These are phyloP conservation scores for Rhopalosiphum padi DNA, from an alignment of 1,140 invertebrate species.

Conservation along the genomic window DNA sequence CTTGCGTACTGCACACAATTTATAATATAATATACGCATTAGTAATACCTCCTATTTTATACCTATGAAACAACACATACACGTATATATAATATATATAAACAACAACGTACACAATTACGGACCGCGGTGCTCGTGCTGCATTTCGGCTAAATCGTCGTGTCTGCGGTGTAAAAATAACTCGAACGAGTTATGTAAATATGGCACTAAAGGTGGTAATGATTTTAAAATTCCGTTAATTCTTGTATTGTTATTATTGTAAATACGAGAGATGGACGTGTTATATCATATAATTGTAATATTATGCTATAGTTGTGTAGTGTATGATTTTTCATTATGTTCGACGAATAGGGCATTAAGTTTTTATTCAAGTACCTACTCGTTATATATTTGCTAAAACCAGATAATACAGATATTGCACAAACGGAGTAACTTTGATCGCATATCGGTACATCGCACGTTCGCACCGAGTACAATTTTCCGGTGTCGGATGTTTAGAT, in stretches of 20 bases:
- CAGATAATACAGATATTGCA: neutral
- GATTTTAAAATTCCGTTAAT: neutral
- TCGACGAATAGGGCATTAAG: neutral
- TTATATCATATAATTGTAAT: neutral
- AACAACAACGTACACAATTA: neutral
- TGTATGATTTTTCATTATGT: neutral
- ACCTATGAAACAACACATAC: neutral
- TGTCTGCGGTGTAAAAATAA: neutral
- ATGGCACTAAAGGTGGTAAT: neutral
- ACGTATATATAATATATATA: neutral
- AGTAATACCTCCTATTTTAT: neutral
- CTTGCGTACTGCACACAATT: neutral
- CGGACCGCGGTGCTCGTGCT: neutral
- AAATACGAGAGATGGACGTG: neutral
- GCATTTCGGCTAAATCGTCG: neutral
- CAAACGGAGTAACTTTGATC: neutral
- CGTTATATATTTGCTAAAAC: too few species aligned
- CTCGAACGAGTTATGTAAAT: neutral
- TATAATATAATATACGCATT: neutral
- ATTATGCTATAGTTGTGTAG: neutral
- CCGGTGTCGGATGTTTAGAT: neutral
- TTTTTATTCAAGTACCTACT: too few species aligned
- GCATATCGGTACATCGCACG: neutral
- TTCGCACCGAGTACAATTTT: neutral
- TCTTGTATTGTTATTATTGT: neutral